phyloP scores from a whole-genome alignment of 2,113 vertebrate genomes.

The Oncorhynchus mykiss region DNA sequence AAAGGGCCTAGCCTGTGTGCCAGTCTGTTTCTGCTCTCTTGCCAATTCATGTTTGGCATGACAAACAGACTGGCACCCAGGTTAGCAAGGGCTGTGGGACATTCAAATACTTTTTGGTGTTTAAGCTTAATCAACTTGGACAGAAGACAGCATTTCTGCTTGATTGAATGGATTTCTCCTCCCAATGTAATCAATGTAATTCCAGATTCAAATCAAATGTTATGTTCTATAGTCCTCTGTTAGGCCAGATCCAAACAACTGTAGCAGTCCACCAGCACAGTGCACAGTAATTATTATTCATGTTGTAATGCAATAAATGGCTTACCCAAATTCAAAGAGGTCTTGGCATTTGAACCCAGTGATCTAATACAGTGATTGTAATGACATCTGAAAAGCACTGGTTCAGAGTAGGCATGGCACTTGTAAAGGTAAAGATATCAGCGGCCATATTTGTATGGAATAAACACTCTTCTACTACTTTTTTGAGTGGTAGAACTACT shows the following conservation, averaged over 20 bases:
- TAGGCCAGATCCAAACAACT: neutral
- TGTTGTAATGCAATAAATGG: neutral
- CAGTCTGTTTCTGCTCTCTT: too few species aligned
- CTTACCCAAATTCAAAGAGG: neutral
- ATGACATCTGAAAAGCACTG: neutral
- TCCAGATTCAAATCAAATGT: neutral
- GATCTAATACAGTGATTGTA: neutral
- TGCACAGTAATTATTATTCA: slow-evolving; percentile 1
- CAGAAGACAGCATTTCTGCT: too few species aligned
- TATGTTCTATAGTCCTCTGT: slow-evolving; percentile 5
- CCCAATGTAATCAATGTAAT: neutral
- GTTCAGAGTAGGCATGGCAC: too few species aligned
- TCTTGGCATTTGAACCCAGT: neutral
- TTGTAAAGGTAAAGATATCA: too few species aligned
- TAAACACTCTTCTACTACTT: too few species aligned
- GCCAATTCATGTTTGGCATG: too few species aligned
- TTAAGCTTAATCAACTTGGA: too few species aligned
- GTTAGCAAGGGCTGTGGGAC: too few species aligned
- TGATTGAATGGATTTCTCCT: neutral
- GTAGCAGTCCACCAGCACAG: neutral
- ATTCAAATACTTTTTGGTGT: slow-evolving; percentile 15
- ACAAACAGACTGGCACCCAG: too few species aligned
- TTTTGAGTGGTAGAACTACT: too few species aligned
- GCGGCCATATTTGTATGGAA: too few species aligned
- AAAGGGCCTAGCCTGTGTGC: too few species aligned